Percentiles rank a stretch among this genome's conserved stretches.
phyloP scores from a whole-genome alignment of 2,113 vertebrate species.

The Anoura caudifer region DNA sequence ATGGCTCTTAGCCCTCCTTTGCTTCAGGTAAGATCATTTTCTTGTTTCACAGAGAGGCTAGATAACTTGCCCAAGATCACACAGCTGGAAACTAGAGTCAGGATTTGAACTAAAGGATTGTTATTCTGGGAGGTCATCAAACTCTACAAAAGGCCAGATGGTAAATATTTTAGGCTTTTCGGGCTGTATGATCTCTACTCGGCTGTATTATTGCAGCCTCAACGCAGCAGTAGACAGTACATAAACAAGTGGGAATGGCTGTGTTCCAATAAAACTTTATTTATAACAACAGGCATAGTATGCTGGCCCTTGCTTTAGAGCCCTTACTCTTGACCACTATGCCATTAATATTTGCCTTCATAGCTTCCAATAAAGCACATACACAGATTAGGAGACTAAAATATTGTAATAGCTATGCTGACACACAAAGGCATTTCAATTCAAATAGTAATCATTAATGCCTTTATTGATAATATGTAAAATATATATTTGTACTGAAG shows the following conservation, averaged over 20 bases:
- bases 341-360: not conserved
- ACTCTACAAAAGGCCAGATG: not conserved
- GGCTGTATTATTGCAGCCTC: not conserved
- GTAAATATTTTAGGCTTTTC: not conserved
- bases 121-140: not conserved
- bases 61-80: not conserved
- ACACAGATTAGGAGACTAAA: not conserved
- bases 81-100: not conserved
- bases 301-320: not conserved
- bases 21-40: not conserved
- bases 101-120: not conserved
- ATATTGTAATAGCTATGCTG: not conserved
- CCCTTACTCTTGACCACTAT: not conserved
- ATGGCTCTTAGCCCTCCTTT: not conserved
- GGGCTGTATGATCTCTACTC: not conserved
- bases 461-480: not conserved
- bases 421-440: not conserved
- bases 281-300: not conserved
- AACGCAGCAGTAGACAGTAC: not conserved
- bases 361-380: not conserved
- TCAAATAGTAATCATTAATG: not conserved
- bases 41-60: not conserved
- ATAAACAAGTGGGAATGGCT: not conserved
- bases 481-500: not conserved
- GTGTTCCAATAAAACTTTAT: conserved; percentile 27